Conservation (phyloP, 1,140 invertebrate genomes). For the Pseudoatta argentina region DNA sequence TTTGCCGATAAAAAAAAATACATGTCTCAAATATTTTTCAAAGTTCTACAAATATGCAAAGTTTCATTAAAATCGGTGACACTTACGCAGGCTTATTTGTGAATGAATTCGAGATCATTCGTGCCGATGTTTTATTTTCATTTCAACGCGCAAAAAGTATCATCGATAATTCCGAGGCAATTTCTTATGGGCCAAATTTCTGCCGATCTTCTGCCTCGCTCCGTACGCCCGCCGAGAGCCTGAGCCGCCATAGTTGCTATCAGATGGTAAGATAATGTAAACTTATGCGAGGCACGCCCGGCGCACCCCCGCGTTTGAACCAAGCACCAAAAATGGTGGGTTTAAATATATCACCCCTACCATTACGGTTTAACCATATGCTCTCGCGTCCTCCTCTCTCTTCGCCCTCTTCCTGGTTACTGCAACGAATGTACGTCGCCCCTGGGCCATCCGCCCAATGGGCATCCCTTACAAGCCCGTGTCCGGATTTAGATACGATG, state of each 20-base stretch:
- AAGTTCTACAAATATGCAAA: too few species aligned
- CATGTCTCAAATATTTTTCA: too few species aligned
- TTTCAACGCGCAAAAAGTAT: background rate
- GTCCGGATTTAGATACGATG: constrained; percentile 76
- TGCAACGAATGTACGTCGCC: constrained; percentile 63
- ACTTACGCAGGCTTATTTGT: too few species aligned
- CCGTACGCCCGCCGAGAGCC: constrained; percentile 57
- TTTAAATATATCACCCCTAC: constrained; percentile 85
- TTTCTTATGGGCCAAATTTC: constrained; percentile 71
- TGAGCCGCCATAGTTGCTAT: constrained; percentile 80
- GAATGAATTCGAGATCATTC: background rate
- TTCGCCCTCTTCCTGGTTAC: constrained; percentile 1
- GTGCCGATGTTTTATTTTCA: background rate
- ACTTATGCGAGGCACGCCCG: constrained; percentile 86
- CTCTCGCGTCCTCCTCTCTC: constrained; percentile 67
- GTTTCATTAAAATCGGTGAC: too few species aligned
- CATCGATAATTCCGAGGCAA: constrained; percentile 42
- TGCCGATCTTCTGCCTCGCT: constrained; percentile 70
- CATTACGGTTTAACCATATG: constrained; percentile 85
- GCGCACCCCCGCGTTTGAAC: constrained; percentile 72
- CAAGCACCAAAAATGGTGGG: constrained; percentile 82
- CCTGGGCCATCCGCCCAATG: constrained; percentile 53
- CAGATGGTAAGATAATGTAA: constrained; percentile 86
- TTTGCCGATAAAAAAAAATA: too few species aligned
- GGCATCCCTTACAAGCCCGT: constrained; percentile 71